A percentile compares a stretch with the other conserved stretches of the same genome.
These are phyloP conservation scores for Lithodes maja DNA, from an alignment of 2,888 invertebrate genomes.

Conservation along the genomic window DNA sequence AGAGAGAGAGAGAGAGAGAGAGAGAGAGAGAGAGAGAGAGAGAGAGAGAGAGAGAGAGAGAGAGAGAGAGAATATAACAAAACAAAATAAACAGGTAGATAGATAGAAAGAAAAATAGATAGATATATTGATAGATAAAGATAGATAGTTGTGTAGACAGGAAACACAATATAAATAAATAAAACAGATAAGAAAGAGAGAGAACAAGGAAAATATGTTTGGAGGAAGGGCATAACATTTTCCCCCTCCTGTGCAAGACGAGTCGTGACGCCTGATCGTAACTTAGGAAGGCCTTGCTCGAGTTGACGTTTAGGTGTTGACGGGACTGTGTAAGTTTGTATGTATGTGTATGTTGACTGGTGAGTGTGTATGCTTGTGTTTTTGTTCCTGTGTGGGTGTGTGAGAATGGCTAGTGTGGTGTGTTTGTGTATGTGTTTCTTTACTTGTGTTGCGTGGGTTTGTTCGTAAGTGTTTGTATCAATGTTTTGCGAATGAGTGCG, in stretches of 20 bases:
- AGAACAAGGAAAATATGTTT: too few species aligned
- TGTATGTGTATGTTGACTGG: conserved; percentile 2
- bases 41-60: neutral
- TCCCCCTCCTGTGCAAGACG: neutral
- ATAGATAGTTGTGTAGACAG: too few species aligned
- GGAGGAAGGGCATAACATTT: neutral
- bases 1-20: neutral
- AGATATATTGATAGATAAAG: too few species aligned
- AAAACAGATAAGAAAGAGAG: neutral
- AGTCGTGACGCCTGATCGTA: neutral
- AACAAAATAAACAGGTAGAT: neutral
- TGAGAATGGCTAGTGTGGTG: neutral
- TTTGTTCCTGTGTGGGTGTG: neutral
- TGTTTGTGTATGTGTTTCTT: conserved; percentile 3
- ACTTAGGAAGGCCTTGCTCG: neutral
- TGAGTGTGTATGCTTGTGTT: neutral
- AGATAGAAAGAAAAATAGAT: too few species aligned
- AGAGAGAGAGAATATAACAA: neutral
- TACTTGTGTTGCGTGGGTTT: neutral
- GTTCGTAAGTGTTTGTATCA: neutral
- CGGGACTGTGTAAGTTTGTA: neutral
- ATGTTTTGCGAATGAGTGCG: neutral
- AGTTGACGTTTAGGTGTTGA: neutral
- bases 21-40: neutral
- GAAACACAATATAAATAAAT: neutral